Conservation (phyloP, 1,140 invertebrate genomes). For the Nixonia krombeini region DNA sequence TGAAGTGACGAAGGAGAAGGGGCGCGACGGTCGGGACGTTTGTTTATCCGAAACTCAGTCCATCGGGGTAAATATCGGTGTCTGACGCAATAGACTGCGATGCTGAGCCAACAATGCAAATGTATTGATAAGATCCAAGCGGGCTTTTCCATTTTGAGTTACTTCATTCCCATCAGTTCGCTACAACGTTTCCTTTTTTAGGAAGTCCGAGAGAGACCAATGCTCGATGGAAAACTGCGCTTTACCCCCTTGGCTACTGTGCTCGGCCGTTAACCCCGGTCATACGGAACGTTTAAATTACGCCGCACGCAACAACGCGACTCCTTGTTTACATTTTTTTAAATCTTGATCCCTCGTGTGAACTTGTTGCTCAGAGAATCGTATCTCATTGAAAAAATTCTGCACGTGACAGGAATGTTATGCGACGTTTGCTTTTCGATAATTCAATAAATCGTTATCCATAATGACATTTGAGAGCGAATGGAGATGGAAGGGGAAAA, state of each 20-base stretch:
- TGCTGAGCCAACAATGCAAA: conserved; percentile 62
- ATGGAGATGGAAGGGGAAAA: too few relatives aligned
- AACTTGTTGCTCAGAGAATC: too few relatives aligned
- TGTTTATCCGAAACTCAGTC: conserved; percentile 60
- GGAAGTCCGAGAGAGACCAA: conserved; percentile 1
- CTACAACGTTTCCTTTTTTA: conserved; percentile 16
- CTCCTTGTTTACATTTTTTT: too few relatives aligned
- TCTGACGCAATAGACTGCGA: conserved; percentile 64
- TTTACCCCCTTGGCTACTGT: conserved; percentile 23
- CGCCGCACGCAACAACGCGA: too few relatives aligned
- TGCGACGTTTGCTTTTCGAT: too few relatives aligned
- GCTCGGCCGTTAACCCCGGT: conserved; percentile 31
- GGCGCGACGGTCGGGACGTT: conserved; percentile 53
- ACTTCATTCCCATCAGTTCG: conserved; percentile 1
- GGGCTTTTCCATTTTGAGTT: conserved; percentile 54
- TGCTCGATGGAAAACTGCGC: conserved; percentile 33
- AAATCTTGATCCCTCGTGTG: too few relatives aligned
- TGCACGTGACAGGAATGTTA: too few relatives aligned
- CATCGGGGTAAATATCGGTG: conserved; percentile 63
- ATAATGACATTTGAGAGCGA: too few relatives aligned
- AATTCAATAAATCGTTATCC: too few relatives aligned
- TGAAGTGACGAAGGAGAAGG: conserved; percentile 49
- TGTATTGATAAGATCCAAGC: conserved; percentile 59
- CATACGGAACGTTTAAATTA: conserved; percentile 18
- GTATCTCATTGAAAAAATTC: too few relatives aligned